Conservation (phyloP, 2,888 invertebrate genomes). For the Leistus spinibarbis region DNA sequence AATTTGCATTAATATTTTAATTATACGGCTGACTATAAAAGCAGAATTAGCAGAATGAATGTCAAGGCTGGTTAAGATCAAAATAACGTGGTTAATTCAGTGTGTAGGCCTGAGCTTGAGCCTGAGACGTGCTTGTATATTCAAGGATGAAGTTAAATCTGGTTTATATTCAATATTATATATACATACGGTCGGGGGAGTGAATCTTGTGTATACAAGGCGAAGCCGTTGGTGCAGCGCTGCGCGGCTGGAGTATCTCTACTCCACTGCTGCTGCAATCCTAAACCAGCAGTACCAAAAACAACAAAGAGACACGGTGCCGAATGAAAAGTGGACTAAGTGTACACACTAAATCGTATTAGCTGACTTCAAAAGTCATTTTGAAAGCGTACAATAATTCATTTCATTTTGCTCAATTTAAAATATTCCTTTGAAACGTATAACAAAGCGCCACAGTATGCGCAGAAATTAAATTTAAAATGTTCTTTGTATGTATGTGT, state of each 20-base stretch:
- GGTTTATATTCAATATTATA: slow-evolving; percentile 1
- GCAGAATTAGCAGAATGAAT: no score
- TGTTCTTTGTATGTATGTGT: background rate
- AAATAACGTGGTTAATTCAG: background rate
- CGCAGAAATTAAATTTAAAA: slow-evolving; percentile 34
- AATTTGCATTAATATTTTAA: no score
- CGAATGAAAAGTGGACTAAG: background rate
- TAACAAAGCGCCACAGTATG: slow-evolving; percentile 9
- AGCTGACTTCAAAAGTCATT: slow-evolving; percentile 31
- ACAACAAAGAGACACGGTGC: slow-evolving; percentile 6
- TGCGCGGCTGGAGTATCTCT: no score
- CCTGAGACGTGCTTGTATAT: slow-evolving; percentile 5
- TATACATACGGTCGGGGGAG: background rate
- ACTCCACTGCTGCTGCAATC: no score
- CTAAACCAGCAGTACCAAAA: slow-evolving; percentile 28
- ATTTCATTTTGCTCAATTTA: slow-evolving; percentile 35
- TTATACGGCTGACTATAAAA: no score
- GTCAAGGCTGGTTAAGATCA: background rate
- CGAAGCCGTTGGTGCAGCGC: no score
- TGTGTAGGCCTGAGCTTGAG: background rate
- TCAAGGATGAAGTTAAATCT: slow-evolving; percentile 14
- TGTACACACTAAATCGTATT: slow-evolving; percentile 19
- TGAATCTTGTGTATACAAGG: background rate
- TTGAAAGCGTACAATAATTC: slow-evolving; percentile 31
- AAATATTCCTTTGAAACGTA: slow-evolving; percentile 32